These are phyloP conservation scores for Acropternis orthonyx DNA, from an alignment of 2,797 vertebrate species.

Conservation along the genomic window DNA sequence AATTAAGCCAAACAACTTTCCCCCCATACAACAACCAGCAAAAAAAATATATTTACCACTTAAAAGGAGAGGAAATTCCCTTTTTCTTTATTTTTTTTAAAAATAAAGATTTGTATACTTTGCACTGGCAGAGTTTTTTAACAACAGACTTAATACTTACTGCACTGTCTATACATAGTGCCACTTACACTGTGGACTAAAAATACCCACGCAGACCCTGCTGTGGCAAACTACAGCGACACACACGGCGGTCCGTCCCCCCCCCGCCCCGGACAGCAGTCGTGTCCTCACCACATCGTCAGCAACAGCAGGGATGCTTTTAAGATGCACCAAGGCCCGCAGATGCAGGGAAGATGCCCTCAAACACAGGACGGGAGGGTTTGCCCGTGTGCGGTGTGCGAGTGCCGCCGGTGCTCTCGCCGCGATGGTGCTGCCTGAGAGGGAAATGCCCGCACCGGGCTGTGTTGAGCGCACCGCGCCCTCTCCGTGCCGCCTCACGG, in stretches of 20 bases:
- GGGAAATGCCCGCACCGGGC: accelerated
- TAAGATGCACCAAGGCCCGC: background rate
- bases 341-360: background rate
- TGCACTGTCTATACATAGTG: background rate
- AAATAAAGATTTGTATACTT: background rate
- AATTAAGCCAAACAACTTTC: background rate
- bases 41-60: background rate
- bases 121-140: background rate
- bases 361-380: background rate
- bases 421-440: accelerated
- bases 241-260: accelerated
- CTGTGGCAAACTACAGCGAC: background rate
- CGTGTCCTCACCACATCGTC: no score
- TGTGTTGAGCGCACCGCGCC: no score
- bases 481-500: background rate
- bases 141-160: background rate
- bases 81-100: background rate
- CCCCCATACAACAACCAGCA: background rate
- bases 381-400: accelerated
- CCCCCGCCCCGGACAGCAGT: no score
- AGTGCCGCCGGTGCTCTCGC: background rate
- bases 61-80: background rate
- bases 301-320: background rate
- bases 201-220: accelerated
- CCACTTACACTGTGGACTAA: background rate